phyloP scores from a whole-genome alignment of 2,113 vertebrate species.

The Atractosteus spatula region DNA sequence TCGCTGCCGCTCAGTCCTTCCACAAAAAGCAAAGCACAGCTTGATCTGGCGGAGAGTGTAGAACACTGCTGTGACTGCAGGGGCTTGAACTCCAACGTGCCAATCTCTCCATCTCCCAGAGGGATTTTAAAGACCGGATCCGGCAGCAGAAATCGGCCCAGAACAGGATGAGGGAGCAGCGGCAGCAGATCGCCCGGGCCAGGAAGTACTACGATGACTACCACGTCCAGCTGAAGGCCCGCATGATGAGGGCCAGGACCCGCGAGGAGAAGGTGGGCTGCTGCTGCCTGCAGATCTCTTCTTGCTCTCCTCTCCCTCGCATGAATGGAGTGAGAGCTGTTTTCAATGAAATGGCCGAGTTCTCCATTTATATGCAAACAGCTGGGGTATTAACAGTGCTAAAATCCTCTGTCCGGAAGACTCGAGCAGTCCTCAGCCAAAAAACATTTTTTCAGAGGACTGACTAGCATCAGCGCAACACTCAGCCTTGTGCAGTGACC shows the following conservation, averaged over 20 bases:
- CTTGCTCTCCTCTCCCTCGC: neutral
- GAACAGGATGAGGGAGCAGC: constrained; percentile 75
- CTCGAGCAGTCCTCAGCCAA: neutral
- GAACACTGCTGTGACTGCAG: neutral
- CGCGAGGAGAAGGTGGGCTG: constrained; percentile 80
- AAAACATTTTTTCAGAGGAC: too few relatives aligned
- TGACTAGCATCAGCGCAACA: too few relatives aligned
- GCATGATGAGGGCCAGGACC: constrained; percentile 79
- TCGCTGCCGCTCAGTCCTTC: too few relatives aligned
- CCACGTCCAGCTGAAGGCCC: constrained; percentile 79
- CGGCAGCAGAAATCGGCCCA: constrained; percentile 74
- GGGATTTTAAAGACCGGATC: constrained; percentile 79
- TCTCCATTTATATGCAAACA: too few relatives aligned
- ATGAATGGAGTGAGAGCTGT: too few relatives aligned
- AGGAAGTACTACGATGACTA: constrained; percentile 85
- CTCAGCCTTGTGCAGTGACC: too few relatives aligned
- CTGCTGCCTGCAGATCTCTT: neutral
- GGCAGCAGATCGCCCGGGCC: constrained; percentile 78
- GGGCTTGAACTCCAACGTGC: neutral
- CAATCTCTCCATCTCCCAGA: constrained; percentile 54
- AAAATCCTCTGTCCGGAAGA: too few relatives aligned
- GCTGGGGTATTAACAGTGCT: neutral
- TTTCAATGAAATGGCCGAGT: too few relatives aligned
- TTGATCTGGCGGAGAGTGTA: too few relatives aligned
- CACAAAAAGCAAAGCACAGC: too few relatives aligned